Evolutionary conservation across 1,140 invertebrate species (phyloP), one percentile per base, ranked within the genome.

Genomic region (Laupala kohalensis): DNA sequence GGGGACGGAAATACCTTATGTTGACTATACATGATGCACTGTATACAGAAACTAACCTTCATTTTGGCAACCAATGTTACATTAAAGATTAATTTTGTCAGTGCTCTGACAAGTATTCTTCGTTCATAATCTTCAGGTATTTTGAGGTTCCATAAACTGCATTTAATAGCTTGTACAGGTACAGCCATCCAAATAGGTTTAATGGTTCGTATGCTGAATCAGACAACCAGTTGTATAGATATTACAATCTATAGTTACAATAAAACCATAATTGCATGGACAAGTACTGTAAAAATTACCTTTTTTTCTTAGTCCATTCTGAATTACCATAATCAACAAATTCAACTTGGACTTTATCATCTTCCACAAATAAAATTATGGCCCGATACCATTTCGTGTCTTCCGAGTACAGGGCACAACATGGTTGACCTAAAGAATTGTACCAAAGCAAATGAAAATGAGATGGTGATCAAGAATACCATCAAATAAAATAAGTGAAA

Each of bases 241-340:
- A n/a, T n/a, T n/a, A n/a, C n/a, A n/a, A n/a, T n/a, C n/a, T n/a
- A n/a, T n/a, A n/a, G n/a, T n/a, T n/a, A n/a, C n/a, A 13, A 71
- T 66, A 12, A 28, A 19, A 23, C 12, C 26, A 27, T 15, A 25
- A 15, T 13, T 26, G 9, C 15, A 70, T 4, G 25, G 19, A 72
- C 29, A 30, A 26, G 25, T 24, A 67, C 30, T 62, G 66, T 23
- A 73, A 29, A 30, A 66, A 64, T 23, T 37, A 73, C 15, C 29
- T 37, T 25, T 62, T 5, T 19, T 74, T 27, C 62, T 30, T 71
- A 75, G 71, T 69, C 70, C 69, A 65, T 74, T 86, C 84, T 69
- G 81, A 77, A 71, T 89, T 89, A 0, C 88, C 88, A 74, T 85
- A 90, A 76, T 90, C 88, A 2, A 90, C 78, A 75, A 85, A 89